These are phyloP conservation scores for Orthosia incerta DNA, from an alignment of 2,888 invertebrate species.

Conservation along the genomic window DNA sequence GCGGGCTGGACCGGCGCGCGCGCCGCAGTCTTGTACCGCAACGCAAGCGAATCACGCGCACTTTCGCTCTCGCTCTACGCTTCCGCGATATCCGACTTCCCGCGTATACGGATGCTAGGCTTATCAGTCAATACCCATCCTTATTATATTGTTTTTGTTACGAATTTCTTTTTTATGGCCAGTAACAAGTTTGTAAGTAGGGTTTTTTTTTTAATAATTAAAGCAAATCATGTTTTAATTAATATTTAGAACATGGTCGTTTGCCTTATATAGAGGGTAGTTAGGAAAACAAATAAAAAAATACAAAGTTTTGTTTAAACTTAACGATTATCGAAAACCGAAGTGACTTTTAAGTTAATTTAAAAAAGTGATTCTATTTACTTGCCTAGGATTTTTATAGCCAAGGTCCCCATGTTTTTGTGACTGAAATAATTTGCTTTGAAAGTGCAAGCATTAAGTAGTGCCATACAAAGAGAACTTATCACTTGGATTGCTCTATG, in stretches of 20 bases:
- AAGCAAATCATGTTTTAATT: conserved; percentile 8
- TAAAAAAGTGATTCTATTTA: conserved; percentile 19
- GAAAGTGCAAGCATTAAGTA: conserved; percentile 21
- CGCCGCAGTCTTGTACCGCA: conserved; percentile 82
- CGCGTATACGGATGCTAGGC: conserved; percentile 51
- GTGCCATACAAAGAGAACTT: conserved; percentile 11
- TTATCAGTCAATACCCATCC: conserved; percentile 39
- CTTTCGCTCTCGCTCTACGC: conserved; percentile 85
- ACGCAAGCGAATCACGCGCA: conserved; percentile 84
- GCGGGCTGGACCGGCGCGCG: conserved; percentile 55
- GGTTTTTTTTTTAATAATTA: not conserved
- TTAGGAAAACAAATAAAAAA: conserved; percentile 12
- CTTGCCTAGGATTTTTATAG: conserved; percentile 1
- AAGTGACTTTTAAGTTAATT: conserved; percentile 9
- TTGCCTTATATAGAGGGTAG: not conserved
- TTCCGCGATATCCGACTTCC: conserved; percentile 74
- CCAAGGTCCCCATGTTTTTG: conserved; percentile 15
- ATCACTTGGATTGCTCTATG: conserved; percentile 21
- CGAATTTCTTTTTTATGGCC: not conserved
- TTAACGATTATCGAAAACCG: not conserved
- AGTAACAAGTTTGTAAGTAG: not conserved
- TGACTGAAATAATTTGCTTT: conserved; percentile 28
- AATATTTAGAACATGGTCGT: conserved; percentile 9
- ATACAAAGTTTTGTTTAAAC: conserved; percentile 9
- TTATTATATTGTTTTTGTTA: not conserved